Evolutionary conservation across 2,797 vertebrate genomes (phyloP).

Genomic region (Pteropus rufus): DNA sequence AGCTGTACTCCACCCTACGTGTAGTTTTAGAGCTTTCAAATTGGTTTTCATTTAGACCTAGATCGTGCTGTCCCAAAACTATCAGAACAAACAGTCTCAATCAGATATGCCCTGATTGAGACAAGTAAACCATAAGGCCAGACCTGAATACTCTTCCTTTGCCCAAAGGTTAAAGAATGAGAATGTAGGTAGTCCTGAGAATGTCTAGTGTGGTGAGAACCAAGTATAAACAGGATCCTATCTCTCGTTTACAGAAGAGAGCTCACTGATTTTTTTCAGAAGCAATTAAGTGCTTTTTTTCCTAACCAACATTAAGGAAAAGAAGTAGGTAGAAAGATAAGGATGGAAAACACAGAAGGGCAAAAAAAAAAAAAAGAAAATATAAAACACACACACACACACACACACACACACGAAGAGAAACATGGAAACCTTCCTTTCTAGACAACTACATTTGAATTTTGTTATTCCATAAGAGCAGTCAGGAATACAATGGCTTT

Average conservation of each 20-base stretch:
- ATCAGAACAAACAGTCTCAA: background rate
- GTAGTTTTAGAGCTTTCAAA: background rate
- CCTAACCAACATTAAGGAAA: background rate
- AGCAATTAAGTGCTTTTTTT: background rate
- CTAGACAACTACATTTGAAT: background rate
- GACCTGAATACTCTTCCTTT: background rate
- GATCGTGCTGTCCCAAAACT: background rate
- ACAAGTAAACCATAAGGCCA: background rate
- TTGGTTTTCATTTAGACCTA: background rate
- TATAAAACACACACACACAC: background rate
- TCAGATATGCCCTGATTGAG: background rate
- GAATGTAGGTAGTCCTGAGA: background rate
- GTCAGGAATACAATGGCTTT: background rate
- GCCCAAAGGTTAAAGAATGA: background rate
- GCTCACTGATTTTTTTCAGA: background rate
- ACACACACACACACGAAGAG: background rate
- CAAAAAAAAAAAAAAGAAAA: background rate
- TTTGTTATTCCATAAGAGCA: background rate
- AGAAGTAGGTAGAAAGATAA: background rate
- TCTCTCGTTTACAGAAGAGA: background rate
- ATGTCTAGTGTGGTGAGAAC: background rate
- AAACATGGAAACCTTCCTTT: background rate
- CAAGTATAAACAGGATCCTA: background rate
- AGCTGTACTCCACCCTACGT: background rate
- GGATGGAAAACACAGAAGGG: background rate